Conservation (phyloP, 1,140 invertebrate genomes). For the Stegodyphus dumicola region DNA sequence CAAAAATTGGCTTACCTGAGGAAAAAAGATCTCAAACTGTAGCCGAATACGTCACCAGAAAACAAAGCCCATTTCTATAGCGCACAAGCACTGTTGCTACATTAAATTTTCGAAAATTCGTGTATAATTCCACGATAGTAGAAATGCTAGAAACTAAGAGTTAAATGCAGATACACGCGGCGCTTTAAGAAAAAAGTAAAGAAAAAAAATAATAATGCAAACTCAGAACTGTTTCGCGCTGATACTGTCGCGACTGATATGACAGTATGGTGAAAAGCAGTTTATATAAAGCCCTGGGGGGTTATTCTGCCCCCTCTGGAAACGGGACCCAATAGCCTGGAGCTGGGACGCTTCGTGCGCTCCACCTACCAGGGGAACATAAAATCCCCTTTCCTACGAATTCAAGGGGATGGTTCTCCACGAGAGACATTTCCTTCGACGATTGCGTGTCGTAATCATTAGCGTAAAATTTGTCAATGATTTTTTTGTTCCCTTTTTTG, state of each 20-base stretch:
- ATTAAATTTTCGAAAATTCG: too few relatives aligned
- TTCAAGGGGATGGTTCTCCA: not conserved
- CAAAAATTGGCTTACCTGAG: too few relatives aligned
- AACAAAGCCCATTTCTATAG: too few relatives aligned
- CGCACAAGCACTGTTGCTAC: too few relatives aligned
- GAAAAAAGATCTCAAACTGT: too few relatives aligned
- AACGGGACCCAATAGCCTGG: conserved; percentile 39
- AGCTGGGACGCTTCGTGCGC: conserved; percentile 34
- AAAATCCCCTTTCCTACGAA: conserved; percentile 5
- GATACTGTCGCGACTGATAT: conserved; percentile 26
- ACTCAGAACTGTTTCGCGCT: not conserved
- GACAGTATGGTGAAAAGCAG: conserved; percentile 1
- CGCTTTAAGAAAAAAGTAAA: too few relatives aligned
- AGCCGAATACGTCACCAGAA: too few relatives aligned
- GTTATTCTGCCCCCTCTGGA: conserved; percentile 16
- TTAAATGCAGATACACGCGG: too few relatives aligned
- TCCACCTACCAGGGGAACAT: conserved; percentile 40
- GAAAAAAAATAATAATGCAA: not conserved
- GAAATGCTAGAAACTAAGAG: too few relatives aligned
- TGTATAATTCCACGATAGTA: too few relatives aligned
- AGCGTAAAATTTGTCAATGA: not conserved
- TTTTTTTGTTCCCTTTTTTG: not conserved
- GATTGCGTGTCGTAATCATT: not conserved
- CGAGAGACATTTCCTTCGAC: not conserved
- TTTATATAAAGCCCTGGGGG: conserved; percentile 53